Conservation (phyloP, 2,113 vertebrate species). For the Machaerirhynchus nigripectus region DNA sequence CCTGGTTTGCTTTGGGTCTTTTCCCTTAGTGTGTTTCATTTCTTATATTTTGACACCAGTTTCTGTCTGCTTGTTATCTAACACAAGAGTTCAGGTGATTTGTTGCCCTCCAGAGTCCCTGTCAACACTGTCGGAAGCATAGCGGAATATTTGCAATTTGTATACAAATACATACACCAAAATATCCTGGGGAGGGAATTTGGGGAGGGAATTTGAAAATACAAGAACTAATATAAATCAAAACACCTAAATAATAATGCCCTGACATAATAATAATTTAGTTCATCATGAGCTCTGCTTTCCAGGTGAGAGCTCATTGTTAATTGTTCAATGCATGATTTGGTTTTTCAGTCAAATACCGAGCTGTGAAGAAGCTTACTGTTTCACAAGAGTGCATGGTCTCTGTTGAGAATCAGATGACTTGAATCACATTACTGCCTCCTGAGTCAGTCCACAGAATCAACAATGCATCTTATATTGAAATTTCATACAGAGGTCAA, state of each 20-base stretch:
- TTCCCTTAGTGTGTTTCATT: background rate
- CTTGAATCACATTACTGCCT: constrained; percentile 15
- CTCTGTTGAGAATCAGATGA: constrained; percentile 21
- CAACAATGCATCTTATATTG: background rate
- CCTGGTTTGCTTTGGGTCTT: background rate
- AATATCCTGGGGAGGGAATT: background rate
- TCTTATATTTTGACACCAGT: background rate
- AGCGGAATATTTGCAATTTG: background rate
- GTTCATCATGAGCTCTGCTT: background rate
- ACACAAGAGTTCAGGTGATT: background rate
- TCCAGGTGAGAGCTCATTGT: background rate
- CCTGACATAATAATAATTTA: background rate
- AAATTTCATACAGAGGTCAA: constrained; percentile 8
- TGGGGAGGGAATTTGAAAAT: background rate
- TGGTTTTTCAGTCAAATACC: background rate
- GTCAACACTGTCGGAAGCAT: background rate
- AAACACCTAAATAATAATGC: background rate
- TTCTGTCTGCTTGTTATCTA: background rate
- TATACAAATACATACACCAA: background rate
- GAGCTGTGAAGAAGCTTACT: background rate
- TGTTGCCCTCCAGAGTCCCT: background rate
- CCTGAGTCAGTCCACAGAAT: background rate
- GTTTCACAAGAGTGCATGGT: background rate
- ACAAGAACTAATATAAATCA: background rate
- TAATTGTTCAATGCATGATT: constrained; percentile 7